Percentiles rank a stretch among this genome's conserved stretches.
These are phyloP conservation scores for Megastigmus dorsalis DNA, from an alignment of 2,888 invertebrate genomes.

Conservation along the genomic window DNA sequence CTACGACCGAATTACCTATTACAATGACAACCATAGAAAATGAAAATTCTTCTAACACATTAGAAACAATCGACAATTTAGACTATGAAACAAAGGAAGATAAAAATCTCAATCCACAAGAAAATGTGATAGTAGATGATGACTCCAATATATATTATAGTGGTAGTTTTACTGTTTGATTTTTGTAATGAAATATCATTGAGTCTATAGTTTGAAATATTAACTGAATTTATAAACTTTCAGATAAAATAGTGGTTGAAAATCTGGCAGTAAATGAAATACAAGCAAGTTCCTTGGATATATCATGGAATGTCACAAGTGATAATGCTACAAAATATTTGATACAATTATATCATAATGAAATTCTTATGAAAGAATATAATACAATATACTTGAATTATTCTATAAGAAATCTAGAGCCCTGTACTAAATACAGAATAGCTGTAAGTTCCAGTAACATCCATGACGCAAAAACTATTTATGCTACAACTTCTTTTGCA, in stretches of 20 bases:
- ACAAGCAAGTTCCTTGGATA: conserved; percentile 25
- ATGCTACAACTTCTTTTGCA: conserved; percentile 59
- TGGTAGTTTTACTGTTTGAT: neutral
- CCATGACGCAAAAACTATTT: conserved; percentile 32
- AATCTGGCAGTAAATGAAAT: neutral
- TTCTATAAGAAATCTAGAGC: conserved; percentile 55
- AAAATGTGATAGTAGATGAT: neutral
- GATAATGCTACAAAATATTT: conserved; percentile 10
- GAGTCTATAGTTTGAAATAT: neutral
- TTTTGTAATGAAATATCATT: neutral
- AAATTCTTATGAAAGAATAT: neutral
- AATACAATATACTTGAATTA: conserved; percentile 10
- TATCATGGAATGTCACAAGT: conserved; percentile 40
- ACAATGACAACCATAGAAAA: neutral
- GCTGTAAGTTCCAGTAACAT: conserved; percentile 51
- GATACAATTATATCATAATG: conserved; percentile 13
- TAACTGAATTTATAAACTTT: neutral
- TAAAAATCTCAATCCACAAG: conserved; percentile 5
- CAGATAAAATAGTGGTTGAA: conserved; percentile 23
- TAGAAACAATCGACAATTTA: neutral
- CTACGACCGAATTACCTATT: neutral
- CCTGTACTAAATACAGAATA: conserved; percentile 60
- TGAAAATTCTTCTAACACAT: neutral
- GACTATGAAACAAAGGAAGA: neutral
- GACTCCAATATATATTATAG: neutral